Conservation (phyloP, 2,113 vertebrate species). For the Turdus rufiventris region DNA sequence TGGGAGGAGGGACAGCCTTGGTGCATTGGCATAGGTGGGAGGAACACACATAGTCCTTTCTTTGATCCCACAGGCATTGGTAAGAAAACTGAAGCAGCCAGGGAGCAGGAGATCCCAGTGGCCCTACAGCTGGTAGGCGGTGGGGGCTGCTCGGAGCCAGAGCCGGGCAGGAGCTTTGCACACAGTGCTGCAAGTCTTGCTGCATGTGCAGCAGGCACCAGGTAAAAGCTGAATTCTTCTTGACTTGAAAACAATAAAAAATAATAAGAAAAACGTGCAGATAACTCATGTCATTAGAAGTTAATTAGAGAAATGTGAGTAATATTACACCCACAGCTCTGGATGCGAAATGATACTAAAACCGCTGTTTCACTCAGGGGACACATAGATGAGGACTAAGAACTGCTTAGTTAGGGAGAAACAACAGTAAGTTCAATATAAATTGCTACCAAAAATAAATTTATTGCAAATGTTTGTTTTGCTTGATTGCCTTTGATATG, state of each 20-base stretch:
- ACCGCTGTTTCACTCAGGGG: neutral
- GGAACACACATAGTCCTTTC: neutral
- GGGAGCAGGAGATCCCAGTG: neutral
- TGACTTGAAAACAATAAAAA: conserved; percentile 28
- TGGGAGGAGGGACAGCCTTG: neutral
- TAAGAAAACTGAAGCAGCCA: neutral
- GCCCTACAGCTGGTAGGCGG: neutral
- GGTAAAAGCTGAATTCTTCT: neutral
- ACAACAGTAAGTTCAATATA: conserved; percentile 16
- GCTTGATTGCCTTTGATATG: conserved; percentile 27
- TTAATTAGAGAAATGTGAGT: conserved; percentile 44
- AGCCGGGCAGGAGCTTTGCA: neutral
- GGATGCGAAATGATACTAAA: conserved; percentile 5
- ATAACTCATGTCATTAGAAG: conserved; percentile 27
- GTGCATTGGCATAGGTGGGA: neutral
- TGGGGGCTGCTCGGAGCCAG: neutral
- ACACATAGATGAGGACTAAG: neutral
- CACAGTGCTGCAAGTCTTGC: accelerated
- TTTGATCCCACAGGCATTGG: neutral
- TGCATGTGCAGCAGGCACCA: neutral
- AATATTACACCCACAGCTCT: neutral
- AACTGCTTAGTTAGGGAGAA: conserved; percentile 30
- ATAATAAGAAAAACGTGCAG: neutral
- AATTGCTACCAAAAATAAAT: conserved; percentile 50
- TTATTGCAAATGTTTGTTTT: conserved; percentile 51